Base-by-base conservation (phyloP, 1,140 invertebrate species). In the Thaumatotibia leucotreta region DNA sequence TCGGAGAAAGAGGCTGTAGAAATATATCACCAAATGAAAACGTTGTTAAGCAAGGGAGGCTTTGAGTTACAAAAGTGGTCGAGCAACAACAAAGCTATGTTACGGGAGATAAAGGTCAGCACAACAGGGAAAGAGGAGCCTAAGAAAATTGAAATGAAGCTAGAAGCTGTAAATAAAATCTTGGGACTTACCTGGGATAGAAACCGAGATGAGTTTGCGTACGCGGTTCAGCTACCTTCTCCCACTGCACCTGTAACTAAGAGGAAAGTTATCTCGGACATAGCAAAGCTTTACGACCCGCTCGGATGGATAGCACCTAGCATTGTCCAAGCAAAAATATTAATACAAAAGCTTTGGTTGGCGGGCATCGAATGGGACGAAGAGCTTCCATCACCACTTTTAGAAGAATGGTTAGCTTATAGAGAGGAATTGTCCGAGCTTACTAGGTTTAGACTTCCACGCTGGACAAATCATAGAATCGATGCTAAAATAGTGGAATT, bases 331-430 rank as follows among this genome's bases (percentile, higher is more conserved):
- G 69, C 74, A n/a, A 87, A 89, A 69, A 77, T 85, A 3, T 68
- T 86, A 8, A 71, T 85, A 32, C 82, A 87, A 68, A 70, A 72
- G 50, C 11, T 85, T 4, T 79, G 82, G 81, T 22, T 71, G 14
- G 17, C 24, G 23, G 66, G 69, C 6, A 23, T 76, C 6, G 70
- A 71, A 14, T 86, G 83, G 80, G 81, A 87, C 63, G 33, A 67
- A 20, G 29, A 39, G 10, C 23, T 77, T 5, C 61, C 70, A 10
- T 10, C 8, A 6, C 62, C 67, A 1, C 27, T 72, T 1, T 17
- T 63, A 2, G 35, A 29, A 8, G 68, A 65, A 45, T 69, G 72
- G 63, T 14, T 52, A 20, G 63, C n/a, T 27, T 72, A 61, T 45
- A 45, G 61, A 24, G 24, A 61, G 9, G 24, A 67, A 62, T 61